Conservation (phyloP, 2,888 invertebrate genomes). For the Hirtodrosophila trivittata region DNA sequence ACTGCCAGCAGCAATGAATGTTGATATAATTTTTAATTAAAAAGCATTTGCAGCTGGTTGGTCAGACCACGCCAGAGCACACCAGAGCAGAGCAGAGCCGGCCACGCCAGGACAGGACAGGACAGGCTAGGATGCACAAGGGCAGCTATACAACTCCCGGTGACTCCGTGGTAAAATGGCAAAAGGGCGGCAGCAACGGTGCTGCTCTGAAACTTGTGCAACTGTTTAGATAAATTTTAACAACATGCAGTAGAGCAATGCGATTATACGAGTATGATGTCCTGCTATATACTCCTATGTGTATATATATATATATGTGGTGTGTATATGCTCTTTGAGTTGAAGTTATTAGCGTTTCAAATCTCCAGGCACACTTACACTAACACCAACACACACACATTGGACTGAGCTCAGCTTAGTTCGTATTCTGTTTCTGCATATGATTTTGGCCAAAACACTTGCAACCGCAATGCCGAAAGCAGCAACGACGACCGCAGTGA, state of each 20-base stretch:
- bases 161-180: background rate
- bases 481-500: slow-evolving; percentile 20
- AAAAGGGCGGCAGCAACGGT: slow-evolving; percentile 1
- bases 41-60: slow-evolving; percentile 59
- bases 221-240: slow-evolving; percentile 54
- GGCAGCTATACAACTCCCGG: slow-evolving; percentile 11
- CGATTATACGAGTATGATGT: slow-evolving; percentile 5
- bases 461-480: slow-evolving; percentile 33
- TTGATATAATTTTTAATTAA: slow-evolving; percentile 76
- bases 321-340: slow-evolving; percentile 15
- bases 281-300: background rate
- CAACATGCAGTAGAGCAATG: slow-evolving; percentile 10
- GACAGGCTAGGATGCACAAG: slow-evolving; percentile 1
- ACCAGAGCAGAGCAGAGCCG: slow-evolving; percentile 1
- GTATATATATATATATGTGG: slow-evolving; percentile 2
- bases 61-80: too few species aligned
- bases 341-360: slow-evolving; percentile 57
- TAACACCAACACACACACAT: slow-evolving; percentile 3
- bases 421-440: slow-evolving; percentile 48
- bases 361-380: slow-evolving; percentile 28
- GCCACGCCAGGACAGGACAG: slow-evolving; percentile 8
- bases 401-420: slow-evolving; percentile 30
- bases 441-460: slow-evolving; percentile 36
- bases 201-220: slow-evolving; percentile 50
- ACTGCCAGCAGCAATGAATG: slow-evolving; percentile 52